Base-by-base conservation (phyloP, 2,113 vertebrate species). In the Xiphophorus hellerii region DNA sequence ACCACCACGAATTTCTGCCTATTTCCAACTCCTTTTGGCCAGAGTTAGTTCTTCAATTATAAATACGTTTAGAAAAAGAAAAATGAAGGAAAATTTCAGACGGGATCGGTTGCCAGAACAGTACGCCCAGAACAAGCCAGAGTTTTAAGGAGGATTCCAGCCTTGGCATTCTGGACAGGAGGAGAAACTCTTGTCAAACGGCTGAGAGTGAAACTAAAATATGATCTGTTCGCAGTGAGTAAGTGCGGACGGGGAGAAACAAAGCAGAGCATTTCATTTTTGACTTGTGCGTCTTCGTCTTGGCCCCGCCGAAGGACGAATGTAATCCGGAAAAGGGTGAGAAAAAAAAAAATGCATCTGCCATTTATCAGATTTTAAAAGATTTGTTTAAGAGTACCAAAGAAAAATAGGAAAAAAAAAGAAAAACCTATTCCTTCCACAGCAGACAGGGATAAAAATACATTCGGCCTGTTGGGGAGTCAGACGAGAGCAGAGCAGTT, bases 161-260 rank as follows among this genome's bases (percentile, higher is more conserved):
- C 29, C 20, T 69, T 82, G 88, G 83, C 81, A 58, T 0, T 29
- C 61, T 68, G 33, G 35, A 5, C 2, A 62, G 4, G 66, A 22
- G 37, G 73, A 78, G 62, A 31, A 66, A 12, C 80, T 74, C 39
- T 66, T 37, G 77, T 83, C 80, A 72, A 72, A 69, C 66, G 62
- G 65, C 17, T 33, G 66, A 15, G 35, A 87, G 62, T 71, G 39
- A 84, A 89, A 78, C 77, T 71, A 77, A 93, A 87, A 81, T 84
- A 87, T 62, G 69, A 66, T 54, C 74, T 48, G 5, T 61, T 82
- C 73, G 70, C 77, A 30, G 73, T 79, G 81, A 90, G 64, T 71
- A n/a, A 67, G 69, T 71, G 42, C 78, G 76, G 82, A 83, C 72
- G 62, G 68, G 35, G 63, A 76, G 69, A 74, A 83, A 85, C 85